phyloP scores from a whole-genome alignment of 2,113 vertebrate species.

The Ammodytes dubius region DNA sequence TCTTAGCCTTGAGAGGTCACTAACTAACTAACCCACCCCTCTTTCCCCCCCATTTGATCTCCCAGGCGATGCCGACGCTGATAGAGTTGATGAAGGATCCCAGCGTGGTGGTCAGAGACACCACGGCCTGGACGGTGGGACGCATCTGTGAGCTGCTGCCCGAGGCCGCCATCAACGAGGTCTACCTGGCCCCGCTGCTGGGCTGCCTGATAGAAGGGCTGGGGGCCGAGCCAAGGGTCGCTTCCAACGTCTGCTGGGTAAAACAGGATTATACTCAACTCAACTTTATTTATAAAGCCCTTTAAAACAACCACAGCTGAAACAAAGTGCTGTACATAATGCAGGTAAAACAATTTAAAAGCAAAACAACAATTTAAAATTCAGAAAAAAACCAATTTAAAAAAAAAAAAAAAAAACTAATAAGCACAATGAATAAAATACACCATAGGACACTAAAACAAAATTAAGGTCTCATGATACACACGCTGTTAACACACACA shows the following conservation, averaged over 20 bases:
- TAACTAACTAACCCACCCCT: background rate
- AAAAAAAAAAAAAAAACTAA: too few species aligned
- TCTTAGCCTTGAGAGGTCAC: constrained; percentile 87
- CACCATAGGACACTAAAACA: too few species aligned
- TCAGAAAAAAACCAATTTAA: too few species aligned
- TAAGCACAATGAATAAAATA: too few species aligned
- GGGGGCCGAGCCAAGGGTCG: constrained; percentile 94
- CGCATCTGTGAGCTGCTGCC: constrained; percentile 97
- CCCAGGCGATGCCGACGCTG: constrained; percentile 94
- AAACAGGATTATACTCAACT: constrained; percentile 83
- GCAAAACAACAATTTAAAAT: too few species aligned
- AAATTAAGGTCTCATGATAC: too few species aligned
- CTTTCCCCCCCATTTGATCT: too few species aligned
- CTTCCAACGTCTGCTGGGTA: constrained; percentile 99
- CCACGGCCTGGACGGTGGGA: constrained; percentile 97
- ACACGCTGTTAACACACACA: too few species aligned
- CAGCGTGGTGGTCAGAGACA: constrained; percentile 97
- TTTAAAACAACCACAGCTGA: too few species aligned
- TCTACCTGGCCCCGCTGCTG: constrained; percentile 93
- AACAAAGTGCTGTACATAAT: too few species aligned
- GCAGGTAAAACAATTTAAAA: too few species aligned
- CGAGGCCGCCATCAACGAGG: constrained; percentile 96
- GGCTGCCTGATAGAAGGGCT: constrained; percentile 98
- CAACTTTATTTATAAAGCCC: too few species aligned
- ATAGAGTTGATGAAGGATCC: constrained; percentile 99